Conservation (phyloP, 2,888 invertebrate genomes). For the Silvanus unidentatus region DNA sequence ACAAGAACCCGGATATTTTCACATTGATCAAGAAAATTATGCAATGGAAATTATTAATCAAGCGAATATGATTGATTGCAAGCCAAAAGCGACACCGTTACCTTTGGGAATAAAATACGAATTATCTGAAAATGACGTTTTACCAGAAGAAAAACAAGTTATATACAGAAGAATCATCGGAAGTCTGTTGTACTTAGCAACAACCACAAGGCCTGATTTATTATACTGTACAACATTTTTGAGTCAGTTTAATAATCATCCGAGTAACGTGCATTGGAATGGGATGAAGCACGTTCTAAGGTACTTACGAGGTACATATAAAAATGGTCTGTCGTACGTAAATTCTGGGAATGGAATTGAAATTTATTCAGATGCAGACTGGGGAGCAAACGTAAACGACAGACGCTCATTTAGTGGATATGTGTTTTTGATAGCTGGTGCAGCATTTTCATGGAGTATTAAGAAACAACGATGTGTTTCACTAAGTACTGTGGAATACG, state of each 20-base stretch:
- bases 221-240: neutral
- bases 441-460: neutral
- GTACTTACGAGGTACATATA: neutral
- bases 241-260: slow-evolving; percentile 3
- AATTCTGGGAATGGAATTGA: neutral
- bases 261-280: neutral
- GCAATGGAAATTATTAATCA: neutral
- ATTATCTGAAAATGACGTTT: neutral
- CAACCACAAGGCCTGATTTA: slow-evolving; percentile 2
- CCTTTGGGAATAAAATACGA: slow-evolving; percentile 1
- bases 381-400: neutral
- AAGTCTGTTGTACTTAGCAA: slow-evolving; percentile 4
- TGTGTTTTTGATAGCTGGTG: neutral
- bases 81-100: neutral
- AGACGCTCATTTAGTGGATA: neutral
- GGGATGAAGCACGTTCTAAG: slow-evolving; percentile 1
- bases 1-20: neutral
- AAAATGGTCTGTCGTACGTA: neutral
- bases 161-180: slow-evolving; percentile 2
- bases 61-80: neutral
- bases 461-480: neutral
- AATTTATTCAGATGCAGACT: neutral
- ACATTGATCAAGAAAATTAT: slow-evolving; percentile 2
- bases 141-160: neutral
- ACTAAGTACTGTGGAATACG: neutral